These are phyloP conservation scores for Arnoldichthys spilopterus DNA, from an alignment of 2,797 vertebrate species.

Conservation along the genomic window DNA sequence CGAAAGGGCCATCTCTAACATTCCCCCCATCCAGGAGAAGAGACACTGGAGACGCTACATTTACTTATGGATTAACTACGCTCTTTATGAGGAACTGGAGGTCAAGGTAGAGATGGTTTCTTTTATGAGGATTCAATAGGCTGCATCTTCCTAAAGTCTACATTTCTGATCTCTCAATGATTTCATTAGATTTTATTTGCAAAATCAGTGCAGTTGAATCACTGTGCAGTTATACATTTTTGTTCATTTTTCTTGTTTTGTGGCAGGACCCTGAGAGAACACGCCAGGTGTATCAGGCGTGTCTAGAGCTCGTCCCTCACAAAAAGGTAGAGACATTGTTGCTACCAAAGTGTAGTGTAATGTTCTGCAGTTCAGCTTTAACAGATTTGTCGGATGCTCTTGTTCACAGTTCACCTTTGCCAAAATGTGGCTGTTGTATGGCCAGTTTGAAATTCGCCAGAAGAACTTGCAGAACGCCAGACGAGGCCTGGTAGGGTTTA, in stretches of 20 bases:
- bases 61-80: slow-evolving; percentile 98
- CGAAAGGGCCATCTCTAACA: slow-evolving; percentile 93
- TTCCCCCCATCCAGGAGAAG: slow-evolving; percentile 94
- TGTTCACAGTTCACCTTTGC: slow-evolving; percentile 92
- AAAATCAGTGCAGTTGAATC: too few species aligned
- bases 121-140: not conserved
- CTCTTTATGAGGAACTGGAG: slow-evolving; percentile 94
- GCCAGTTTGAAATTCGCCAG: slow-evolving; percentile 97
- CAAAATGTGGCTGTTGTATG: slow-evolving; percentile 95
- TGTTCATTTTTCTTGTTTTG: not conserved
- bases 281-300: slow-evolving; percentile 94
- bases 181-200: not conserved
- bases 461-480: slow-evolving; percentile 91
- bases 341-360: not conserved
- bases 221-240: not conserved
- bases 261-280: slow-evolving; percentile 91
- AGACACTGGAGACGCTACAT: slow-evolving; percentile 98
- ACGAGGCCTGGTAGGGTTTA: slow-evolving; percentile 86
- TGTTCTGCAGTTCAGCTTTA: not conserved
- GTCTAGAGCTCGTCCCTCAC: slow-evolving; percentile 93
- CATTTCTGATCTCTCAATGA: too few species aligned
- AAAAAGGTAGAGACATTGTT: slow-evolving; percentile 86
- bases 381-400: slow-evolving; percentile 3
- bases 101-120: slow-evolving; percentile 81
- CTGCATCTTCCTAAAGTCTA: too few species aligned